A percentile compares a stretch with the other conserved stretches of the same genome.
phyloP scores from a whole-genome alignment of 2,888 invertebrate species.

The Troilus luridus region DNA sequence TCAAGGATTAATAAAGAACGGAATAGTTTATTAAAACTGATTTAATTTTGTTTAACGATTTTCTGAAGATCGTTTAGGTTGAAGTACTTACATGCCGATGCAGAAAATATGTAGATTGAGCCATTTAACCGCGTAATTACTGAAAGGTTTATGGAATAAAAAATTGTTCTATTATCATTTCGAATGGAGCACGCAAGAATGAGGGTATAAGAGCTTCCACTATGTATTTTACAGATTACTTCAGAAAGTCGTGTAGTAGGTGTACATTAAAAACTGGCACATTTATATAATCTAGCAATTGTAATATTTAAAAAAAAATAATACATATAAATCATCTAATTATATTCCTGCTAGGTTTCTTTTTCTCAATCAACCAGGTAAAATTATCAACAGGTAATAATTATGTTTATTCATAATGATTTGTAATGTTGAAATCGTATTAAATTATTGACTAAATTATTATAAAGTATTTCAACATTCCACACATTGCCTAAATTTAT shows the following conservation, averaged over 20 bases:
- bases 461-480: too few species aligned
- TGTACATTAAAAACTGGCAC: neutral
- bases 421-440: too few species aligned
- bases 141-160: neutral
- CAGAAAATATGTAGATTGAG: slow-evolving; percentile 16
- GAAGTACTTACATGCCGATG: neutral
- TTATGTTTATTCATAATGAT: too few species aligned
- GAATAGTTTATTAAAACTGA: neutral
- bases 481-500: too few species aligned
- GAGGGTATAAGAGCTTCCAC: neutral
- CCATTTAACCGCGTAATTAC: neutral
- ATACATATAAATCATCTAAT: neutral
- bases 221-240: neutral
- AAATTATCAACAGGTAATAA: neutral
- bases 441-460: too few species aligned
- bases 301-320: neutral
- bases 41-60: neutral
- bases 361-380: neutral
- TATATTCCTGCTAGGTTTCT: neutral
- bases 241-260: neutral
- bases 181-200: neutral
- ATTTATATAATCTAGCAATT: neutral
- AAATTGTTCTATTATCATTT: neutral
- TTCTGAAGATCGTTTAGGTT: neutral
- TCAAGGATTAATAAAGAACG: neutral